Base-by-base conservation (phyloP, 2,113 vertebrate species). In the Corythornis vintsioides region DNA sequence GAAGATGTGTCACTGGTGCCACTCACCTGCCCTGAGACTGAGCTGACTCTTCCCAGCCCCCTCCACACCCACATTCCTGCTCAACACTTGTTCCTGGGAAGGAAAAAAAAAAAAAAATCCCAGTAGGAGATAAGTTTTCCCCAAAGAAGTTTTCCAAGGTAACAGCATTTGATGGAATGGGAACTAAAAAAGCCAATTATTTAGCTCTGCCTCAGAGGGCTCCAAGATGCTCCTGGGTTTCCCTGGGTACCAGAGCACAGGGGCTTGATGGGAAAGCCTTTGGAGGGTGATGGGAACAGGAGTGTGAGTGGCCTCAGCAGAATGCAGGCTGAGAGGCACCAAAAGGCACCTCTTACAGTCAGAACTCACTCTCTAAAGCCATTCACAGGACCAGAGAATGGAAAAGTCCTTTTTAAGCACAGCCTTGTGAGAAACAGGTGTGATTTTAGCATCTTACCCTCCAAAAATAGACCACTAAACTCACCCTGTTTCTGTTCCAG, bases 381-480 rank as follows among this genome's bases (percentile, higher is more conserved):
- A 48, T 22, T 56, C 28, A 8, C 28, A 78, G 22, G n/a, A 18
- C 6, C 11, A 31, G 53, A 47, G 13, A 79, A 87, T 28, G 42
- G 61, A 74, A 61, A 29, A 82, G 60, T 6, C 35, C 55, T 45
- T 26, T 8, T 15, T 53, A 73, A 83, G 66, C 9, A 43, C 11
- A 85, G 75, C 50, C 18, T 40, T 38, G 12, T 14, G 53, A 60
- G 57, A 72, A 79, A 45, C 9, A 5, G 0, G 13, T 4, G 29
- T 25, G 56, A 7, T 83, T 80, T 89, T 14, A 91, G 83, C 79
- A 22, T 15, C 59, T 80, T 24, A 33, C 43, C 31, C 42, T 7
- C 79, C 55, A 93, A 85, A 90, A 86, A 85, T 2, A 96, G 43
- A 67, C 76, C 67, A 45, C 80, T 29, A 66, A 88, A 69, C 93